These are phyloP conservation scores for Muscicapa adusta DNA, from an alignment of 2,113 vertebrate species.

Conservation along the genomic window DNA sequence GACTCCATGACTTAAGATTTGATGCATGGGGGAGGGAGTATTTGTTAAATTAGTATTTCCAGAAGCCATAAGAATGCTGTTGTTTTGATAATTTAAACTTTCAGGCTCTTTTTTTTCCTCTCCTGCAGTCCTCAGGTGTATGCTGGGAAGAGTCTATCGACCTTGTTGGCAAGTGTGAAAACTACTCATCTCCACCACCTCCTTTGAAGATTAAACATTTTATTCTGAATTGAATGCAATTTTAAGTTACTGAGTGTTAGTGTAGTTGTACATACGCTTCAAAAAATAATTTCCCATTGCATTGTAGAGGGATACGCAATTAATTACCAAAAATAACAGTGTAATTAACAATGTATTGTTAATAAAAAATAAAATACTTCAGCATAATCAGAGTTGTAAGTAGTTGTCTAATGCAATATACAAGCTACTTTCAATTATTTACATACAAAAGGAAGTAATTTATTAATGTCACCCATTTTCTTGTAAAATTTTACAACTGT, in stretches of 20 bases:
- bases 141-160: slow-evolving; percentile 94
- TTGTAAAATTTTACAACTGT: not conserved
- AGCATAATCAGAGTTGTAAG: slow-evolving; percentile 49
- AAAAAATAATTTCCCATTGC: not conserved
- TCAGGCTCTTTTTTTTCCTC: not conserved
- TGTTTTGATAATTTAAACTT: not conserved
- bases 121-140: slow-evolving; percentile 88
- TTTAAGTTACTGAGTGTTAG: slow-evolving; percentile 12
- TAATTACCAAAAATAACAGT: not conserved
- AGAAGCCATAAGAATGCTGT: not conserved
- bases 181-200: not conserved
- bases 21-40: not conserved
- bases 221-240: not conserved
- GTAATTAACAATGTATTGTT: not conserved
- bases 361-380: slow-evolving; percentile 62
- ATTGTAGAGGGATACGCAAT: not conserved
- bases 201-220: slow-evolving; percentile 26
- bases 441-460: not conserved
- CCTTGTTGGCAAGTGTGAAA: slow-evolving; percentile 89
- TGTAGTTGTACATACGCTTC: not conserved
- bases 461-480: not conserved
- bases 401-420: not conserved
- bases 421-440: not conserved
- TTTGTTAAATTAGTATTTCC: not conserved
- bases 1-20: not conserved